Evolutionary conservation across 1,140 invertebrate species (phyloP).

Genomic region (Cydia pomonella): DNA sequence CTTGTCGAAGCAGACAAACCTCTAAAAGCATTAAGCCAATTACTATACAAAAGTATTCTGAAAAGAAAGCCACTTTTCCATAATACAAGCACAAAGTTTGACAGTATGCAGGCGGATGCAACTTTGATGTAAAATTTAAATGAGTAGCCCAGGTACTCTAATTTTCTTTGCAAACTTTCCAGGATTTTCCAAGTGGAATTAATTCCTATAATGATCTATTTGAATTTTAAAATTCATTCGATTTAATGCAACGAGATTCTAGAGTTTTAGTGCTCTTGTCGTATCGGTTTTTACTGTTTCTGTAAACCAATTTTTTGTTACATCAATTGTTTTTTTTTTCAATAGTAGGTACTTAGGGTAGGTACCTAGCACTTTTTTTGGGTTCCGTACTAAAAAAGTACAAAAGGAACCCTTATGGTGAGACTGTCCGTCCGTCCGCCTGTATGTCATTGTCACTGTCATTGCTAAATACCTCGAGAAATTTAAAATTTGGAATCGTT

Average conservation of each 20-base stretch:
- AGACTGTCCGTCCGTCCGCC: too few species aligned
- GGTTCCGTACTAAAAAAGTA: too few species aligned
- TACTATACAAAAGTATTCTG: constrained; percentile 32
- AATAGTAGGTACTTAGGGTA: too few species aligned
- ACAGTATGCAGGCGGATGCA: constrained; percentile 45
- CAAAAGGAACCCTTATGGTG: too few species aligned
- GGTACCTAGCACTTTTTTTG: too few species aligned
- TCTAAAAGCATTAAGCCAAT: constrained; percentile 27
- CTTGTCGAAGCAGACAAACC: constrained; percentile 4
- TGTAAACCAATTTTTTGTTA: background rate
- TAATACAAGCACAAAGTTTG: constrained; percentile 21
- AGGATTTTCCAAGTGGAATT: constrained; percentile 27
- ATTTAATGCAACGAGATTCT: constrained; percentile 6
- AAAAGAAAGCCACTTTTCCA: constrained; percentile 16
- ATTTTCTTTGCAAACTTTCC: constrained; percentile 41
- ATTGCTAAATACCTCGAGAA: too few species aligned
- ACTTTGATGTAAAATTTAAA: constrained; percentile 52
- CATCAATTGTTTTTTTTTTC: background rate
- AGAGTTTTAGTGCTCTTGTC: background rate
- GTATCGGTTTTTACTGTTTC: background rate
- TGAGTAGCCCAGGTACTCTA: constrained; percentile 47
- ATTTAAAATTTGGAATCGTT: too few species aligned
- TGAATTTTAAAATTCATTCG: constrained; percentile 28
- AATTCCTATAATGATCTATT: constrained; percentile 26
- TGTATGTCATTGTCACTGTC: too few species aligned